A percentile compares a stretch with the other conserved stretches of the same genome.
phyloP scores from a whole-genome alignment of 1,140 invertebrate genomes.

The Limonius californicus region DNA sequence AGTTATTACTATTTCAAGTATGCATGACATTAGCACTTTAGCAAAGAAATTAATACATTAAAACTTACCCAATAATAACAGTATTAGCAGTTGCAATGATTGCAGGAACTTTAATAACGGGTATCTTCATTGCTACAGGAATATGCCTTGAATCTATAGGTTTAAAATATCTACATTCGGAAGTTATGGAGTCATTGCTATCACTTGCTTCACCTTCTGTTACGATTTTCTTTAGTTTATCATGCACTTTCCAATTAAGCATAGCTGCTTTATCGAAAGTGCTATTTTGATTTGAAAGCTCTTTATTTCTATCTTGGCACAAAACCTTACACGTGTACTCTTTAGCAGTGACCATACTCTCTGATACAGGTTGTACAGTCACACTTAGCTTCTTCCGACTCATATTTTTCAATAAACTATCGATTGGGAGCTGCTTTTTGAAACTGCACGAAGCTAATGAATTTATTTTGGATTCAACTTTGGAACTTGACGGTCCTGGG shows the following conservation, averaged over 20 bases:
- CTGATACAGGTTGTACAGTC: neutral
- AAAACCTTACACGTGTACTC: conserved; percentile 17
- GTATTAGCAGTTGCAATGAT: conserved; percentile 12
- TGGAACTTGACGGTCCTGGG: conserved; percentile 14
- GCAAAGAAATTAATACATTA: too few relatives aligned
- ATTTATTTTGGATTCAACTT: conserved; percentile 7
- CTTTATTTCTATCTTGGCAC: conserved; percentile 15
- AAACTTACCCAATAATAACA: conserved; percentile 19
- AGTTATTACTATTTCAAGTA: neutral
- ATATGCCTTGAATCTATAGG: conserved; percentile 29
- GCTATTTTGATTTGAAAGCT: conserved; percentile 1
- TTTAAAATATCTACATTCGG: conserved; percentile 31
- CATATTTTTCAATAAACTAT: conserved; percentile 22
- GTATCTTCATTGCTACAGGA: conserved; percentile 14
- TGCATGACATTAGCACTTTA: neutral
- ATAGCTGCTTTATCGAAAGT: neutral
- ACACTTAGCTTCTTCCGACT: neutral
- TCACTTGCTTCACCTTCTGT: conserved; percentile 19
- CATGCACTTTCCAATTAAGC: conserved; percentile 16
- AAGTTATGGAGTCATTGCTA: conserved; percentile 27
- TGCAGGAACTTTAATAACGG: conserved; percentile 26
- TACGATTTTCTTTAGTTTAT: conserved; percentile 18
- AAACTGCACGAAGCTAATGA: neutral
- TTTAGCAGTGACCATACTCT: conserved; percentile 13
- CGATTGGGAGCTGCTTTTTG: conserved; percentile 25